These are phyloP conservation scores for Catharus fuscescens DNA, from an alignment of 2,113 vertebrate genomes.

Conservation along the genomic window DNA sequence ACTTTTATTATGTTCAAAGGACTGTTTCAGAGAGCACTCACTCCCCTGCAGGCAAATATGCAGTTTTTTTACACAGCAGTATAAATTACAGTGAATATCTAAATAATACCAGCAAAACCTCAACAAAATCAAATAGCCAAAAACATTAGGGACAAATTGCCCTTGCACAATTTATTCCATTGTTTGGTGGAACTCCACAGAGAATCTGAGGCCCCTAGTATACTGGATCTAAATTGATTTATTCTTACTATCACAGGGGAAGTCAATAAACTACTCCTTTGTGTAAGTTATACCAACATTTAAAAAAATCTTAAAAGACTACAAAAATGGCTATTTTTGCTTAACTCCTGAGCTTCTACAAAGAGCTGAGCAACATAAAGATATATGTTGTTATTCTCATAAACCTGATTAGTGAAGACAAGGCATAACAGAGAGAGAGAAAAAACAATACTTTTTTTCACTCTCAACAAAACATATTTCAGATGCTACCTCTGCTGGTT, in stretches of 20 bases:
- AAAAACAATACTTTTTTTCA: constrained; percentile 15
- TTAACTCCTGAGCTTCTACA: constrained; percentile 21
- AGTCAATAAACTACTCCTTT: constrained; percentile 13
- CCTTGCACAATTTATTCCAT: constrained; percentile 47
- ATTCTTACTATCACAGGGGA: constrained; percentile 15
- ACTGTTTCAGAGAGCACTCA: constrained; percentile 42
- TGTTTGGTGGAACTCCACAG: constrained; percentile 41
- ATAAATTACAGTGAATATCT: constrained; percentile 58
- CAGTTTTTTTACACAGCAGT: constrained; percentile 16
- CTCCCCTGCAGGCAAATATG: constrained; percentile 58
- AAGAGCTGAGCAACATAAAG: constrained; percentile 47
- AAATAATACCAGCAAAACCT: constrained; percentile 49
- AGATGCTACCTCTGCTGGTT: constrained; percentile 62
- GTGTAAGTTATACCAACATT: not conserved
- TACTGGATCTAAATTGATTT: constrained; percentile 24
- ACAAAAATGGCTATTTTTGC: constrained; percentile 29
- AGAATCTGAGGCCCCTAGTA: constrained; percentile 17
- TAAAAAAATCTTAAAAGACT: not conserved
- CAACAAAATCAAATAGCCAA: constrained; percentile 52
- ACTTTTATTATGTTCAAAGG: constrained; percentile 67
- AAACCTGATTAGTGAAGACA: constrained; percentile 64
- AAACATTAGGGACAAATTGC: constrained; percentile 59
- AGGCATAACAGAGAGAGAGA: not conserved
- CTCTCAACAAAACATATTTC: constrained; percentile 64
- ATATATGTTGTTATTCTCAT: constrained; percentile 39